Evolutionary conservation across 2,888 invertebrate species (phyloP).

Genomic region (Drosophila vallismaia): DNA sequence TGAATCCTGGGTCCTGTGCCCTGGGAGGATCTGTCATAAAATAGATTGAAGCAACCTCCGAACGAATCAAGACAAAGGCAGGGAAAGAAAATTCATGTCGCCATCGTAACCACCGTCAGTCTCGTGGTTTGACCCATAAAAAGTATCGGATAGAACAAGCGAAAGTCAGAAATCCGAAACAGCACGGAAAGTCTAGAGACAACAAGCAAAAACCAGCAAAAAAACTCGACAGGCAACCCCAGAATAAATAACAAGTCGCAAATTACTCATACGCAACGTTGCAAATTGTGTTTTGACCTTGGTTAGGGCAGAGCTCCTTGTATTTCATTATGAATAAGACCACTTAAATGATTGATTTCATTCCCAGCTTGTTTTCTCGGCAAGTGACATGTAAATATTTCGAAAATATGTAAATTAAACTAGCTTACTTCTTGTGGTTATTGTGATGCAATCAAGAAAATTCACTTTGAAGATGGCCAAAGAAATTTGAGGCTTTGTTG

Average conservation of each 20-base stretch:
- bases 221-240: background rate
- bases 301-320: background rate
- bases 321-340: slow-evolving; percentile 10
- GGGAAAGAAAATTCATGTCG: slow-evolving; percentile 47
- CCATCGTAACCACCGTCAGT: slow-evolving; percentile 50
- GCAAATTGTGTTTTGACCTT: slow-evolving; percentile 16
- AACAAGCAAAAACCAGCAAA: background rate
- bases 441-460: background rate
- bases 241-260: slow-evolving; percentile 30
- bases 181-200: slow-evolving; percentile 51
- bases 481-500: background rate
- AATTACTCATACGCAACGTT: slow-evolving; percentile 62
- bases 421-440: slow-evolving; percentile 7
- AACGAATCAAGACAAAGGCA: slow-evolving; percentile 20
- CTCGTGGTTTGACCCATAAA: slow-evolving; percentile 73
- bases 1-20: slow-evolving; percentile 16
- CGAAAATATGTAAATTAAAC: slow-evolving; percentile 21
- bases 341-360: slow-evolving; percentile 25
- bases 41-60: slow-evolving; percentile 56
- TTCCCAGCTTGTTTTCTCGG: slow-evolving; percentile 2
- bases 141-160: slow-evolving; percentile 48
- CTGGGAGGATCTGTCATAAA: slow-evolving; percentile 50
- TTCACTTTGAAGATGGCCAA: background rate
- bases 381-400: slow-evolving; percentile 24
- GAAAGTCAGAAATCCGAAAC: slow-evolving; percentile 11